Evolutionary conservation across 2,888 invertebrate species (phyloP).

Genomic region (Chrysotoxum bicinctum): DNA sequence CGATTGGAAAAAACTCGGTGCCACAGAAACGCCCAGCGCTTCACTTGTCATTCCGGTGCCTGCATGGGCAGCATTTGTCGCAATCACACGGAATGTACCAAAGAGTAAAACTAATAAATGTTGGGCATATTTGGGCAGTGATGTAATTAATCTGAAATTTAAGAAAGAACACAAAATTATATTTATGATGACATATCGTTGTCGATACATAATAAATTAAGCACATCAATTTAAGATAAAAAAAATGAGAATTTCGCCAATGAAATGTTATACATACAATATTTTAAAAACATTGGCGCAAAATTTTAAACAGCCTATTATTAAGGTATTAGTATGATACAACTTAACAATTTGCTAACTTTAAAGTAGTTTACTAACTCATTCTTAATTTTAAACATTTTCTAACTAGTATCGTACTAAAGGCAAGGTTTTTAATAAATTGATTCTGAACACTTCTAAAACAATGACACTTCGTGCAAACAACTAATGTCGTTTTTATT

Average conservation of each 20-base stretch:
- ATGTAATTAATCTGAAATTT: slow-evolving; percentile 89
- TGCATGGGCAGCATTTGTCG: slow-evolving; percentile 94
- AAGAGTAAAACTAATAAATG: slow-evolving; percentile 96
- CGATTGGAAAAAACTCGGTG: slow-evolving; percentile 97
- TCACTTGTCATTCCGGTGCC: slow-evolving; percentile 97
- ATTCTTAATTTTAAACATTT: too few species aligned
- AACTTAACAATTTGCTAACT: too few species aligned
- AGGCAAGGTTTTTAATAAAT: too few species aligned
- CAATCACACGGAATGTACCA: slow-evolving; percentile 97
- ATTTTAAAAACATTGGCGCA: too few species aligned
- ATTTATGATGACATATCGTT: background rate
- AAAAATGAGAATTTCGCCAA: background rate
- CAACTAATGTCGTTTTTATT: too few species aligned
- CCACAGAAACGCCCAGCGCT: slow-evolving; percentile 96
- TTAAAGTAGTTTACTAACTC: too few species aligned
- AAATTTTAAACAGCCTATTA: too few species aligned
- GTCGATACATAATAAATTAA: background rate
- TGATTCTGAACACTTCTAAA: too few species aligned
- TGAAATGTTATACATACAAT: background rate
- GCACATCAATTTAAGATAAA: background rate
- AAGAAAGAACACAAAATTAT: slow-evolving; percentile 11
- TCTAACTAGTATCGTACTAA: too few species aligned
- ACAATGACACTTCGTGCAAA: too few species aligned
- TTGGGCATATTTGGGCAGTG: slow-evolving; percentile 94
- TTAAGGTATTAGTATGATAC: too few species aligned